These are phyloP conservation scores for Chaenogobius annularis DNA, from an alignment of 2,113 vertebrate genomes.

Conservation along the genomic window DNA sequence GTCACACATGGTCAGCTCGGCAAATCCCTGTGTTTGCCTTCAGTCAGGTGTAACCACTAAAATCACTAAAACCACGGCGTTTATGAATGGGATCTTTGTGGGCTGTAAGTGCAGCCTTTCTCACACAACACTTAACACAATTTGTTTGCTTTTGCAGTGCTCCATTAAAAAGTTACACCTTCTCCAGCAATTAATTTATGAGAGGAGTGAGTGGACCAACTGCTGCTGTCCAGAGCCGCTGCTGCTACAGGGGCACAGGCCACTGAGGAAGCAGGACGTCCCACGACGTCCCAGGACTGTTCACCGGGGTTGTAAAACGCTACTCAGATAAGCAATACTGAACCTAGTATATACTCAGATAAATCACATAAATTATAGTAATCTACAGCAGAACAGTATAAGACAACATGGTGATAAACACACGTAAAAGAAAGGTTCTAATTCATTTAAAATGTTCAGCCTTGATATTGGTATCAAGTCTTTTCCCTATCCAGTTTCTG, in stretches of 20 bases:
- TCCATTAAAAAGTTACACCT: conserved; percentile 56
- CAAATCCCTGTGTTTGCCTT: conserved; percentile 7
- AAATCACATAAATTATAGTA: too few species aligned
- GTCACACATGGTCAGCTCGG: conserved; percentile 8
- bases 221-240: not conserved
- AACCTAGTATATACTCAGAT: too few species aligned
- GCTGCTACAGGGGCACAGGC: not conserved
- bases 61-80: conserved; percentile 10
- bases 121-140: conserved; percentile 33
- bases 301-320: too few species aligned
- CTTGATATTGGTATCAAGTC: too few species aligned
- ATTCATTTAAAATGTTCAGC: too few species aligned
- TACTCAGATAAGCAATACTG: not conserved
- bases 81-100: conserved; percentile 49
- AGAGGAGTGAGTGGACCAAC: conserved; percentile 28
- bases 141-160: conserved; percentile 49
- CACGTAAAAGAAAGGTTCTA: too few species aligned
- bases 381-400: too few species aligned
- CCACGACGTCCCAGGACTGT: conserved; percentile 12
- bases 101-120: conserved; percentile 9
- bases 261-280: conserved; percentile 37
- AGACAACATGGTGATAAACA: too few species aligned
- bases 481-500: too few species aligned
- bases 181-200: conserved; percentile 50
- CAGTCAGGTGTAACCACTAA: conserved; percentile 13